Percentiles rank a stretch among this genome's conserved stretches.
These are phyloP conservation scores for Apostichopus parvimensis DNA, from an alignment of 35 echinoderm and acorn worm genomes.

Conservation along the genomic window DNA sequence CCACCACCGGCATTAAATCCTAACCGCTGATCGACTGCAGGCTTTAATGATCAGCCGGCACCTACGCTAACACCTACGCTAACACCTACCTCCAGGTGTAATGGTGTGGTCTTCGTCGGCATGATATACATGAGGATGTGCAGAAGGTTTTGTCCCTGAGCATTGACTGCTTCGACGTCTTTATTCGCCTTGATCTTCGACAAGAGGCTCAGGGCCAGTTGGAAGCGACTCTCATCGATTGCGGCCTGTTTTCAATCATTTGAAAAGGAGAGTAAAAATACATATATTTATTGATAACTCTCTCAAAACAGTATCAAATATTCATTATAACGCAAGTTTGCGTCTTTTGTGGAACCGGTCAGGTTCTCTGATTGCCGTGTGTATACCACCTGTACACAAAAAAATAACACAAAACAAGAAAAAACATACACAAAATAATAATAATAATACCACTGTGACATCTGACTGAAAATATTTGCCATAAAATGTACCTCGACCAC, in stretches of 20 bases:
- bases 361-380: too few relatives aligned
- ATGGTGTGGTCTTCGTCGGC: constrained; percentile 39
- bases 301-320: too few relatives aligned
- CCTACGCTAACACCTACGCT: too few relatives aligned
- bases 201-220: constrained; percentile 48
- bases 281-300: too few relatives aligned
- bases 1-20: too few relatives aligned
- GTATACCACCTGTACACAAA: neutral
- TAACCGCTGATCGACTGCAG: too few relatives aligned
- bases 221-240: constrained; percentile 47
- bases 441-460: neutral
- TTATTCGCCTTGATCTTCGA: constrained; percentile 43
- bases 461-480: neutral
- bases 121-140: constrained; percentile 58
- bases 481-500: constrained; percentile 69
- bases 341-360: too few relatives aligned
- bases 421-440: neutral
- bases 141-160: constrained; percentile 51
- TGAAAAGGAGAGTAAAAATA: neutral
- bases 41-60: too few relatives aligned
- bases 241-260: constrained; percentile 19
- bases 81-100: constrained; percentile 34
- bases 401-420: neutral
- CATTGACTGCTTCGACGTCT: constrained; percentile 42
- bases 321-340: too few relatives aligned